Evolutionary conservation across 2,888 invertebrate genomes (phyloP).

Genomic region (Schizaphis graminum): DNA sequence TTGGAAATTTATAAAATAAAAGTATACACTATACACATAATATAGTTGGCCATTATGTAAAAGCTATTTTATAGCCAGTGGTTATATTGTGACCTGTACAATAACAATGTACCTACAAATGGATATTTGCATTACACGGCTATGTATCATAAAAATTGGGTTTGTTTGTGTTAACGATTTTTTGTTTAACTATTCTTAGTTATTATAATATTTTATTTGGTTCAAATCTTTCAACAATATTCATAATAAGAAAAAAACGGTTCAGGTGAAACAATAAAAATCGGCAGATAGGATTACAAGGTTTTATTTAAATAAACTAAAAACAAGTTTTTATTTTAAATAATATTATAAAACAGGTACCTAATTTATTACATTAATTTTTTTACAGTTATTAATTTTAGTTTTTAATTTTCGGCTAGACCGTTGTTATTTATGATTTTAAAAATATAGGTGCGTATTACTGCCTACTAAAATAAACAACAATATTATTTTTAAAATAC

Average conservation of each 20-base stretch:
- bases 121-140: background rate
- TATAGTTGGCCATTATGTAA: background rate
- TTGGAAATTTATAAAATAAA: background rate
- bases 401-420: background rate
- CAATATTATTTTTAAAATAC: background rate
- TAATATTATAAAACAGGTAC: background rate
- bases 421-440: slow-evolving; percentile 2
- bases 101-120: background rate
- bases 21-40: background rate
- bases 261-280: background rate
- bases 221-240: background rate
- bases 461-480: background rate
- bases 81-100: background rate
- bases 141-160: background rate
- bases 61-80: background rate
- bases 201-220: background rate
- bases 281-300: background rate
- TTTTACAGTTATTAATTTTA: background rate
- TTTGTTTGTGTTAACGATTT: background rate
- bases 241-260: background rate
- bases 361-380: background rate
- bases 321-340: background rate
- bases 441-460: background rate
- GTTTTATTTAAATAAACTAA: background rate
- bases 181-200: background rate